Evolutionary conservation across 1,140 invertebrate genomes (phyloP).

Genomic region (Apis mellifera): Amel_HAv3.1 CM009936.2:17552001-17552500

Average conservation of each 20-base stretch:
- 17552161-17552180: constrained; percentile 37
- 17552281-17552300: constrained; percentile 69
- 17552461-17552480: constrained; percentile 82
- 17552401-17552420: constrained; percentile 75
- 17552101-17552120: neutral
- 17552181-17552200: constrained; percentile 36
- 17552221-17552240: constrained; percentile 70
- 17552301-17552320: constrained; percentile 73
- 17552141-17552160: neutral
- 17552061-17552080: too few relatives aligned
- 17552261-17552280: constrained; percentile 70
- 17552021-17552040: too few relatives aligned
- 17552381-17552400: constrained; percentile 82
- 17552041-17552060: too few relatives aligned
- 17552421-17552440: constrained; percentile 67
- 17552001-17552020: too few relatives aligned
- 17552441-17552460: constrained; percentile 74
- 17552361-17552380: constrained; percentile 82
- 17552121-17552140: neutral
- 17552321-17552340: constrained; percentile 69
- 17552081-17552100: too few relatives aligned
- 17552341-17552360: constrained; percentile 74
- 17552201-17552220: constrained; percentile 65
- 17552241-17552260: constrained; percentile 71
- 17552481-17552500: constrained; percentile 80